Conservation (phyloP, 2,113 vertebrate species). For the Helogale parvula region DNA sequence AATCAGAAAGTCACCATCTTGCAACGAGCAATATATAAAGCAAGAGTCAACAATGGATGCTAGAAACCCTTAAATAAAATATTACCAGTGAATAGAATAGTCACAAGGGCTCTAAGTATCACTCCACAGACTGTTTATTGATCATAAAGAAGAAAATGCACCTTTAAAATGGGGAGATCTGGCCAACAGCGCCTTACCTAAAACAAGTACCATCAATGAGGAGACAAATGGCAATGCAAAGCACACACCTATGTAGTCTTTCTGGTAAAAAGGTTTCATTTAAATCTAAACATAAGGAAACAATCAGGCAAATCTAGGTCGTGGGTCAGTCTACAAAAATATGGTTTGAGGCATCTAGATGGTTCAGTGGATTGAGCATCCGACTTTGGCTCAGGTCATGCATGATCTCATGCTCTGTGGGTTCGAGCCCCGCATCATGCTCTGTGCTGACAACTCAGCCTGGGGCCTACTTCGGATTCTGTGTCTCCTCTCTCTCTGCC, state of each 20-base stretch:
- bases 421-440: too few species aligned
- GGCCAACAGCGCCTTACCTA: neutral
- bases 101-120: neutral
- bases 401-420: too few species aligned
- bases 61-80: neutral
- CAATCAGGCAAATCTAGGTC: neutral
- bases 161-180: slow-evolving; percentile 17
- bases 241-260: neutral
- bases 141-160: neutral
- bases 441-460: too few species aligned
- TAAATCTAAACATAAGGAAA: slow-evolving; percentile 1
- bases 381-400: too few species aligned
- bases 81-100: neutral
- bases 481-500: too few species aligned
- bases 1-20: neutral
- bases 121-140: neutral
- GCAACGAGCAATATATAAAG: neutral
- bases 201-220: neutral
- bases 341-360: neutral
- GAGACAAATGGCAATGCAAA: neutral
- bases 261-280: neutral
- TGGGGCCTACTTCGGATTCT: too few species aligned
- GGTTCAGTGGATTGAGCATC: too few species aligned
- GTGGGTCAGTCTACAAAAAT: neutral
- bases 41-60: neutral